Base-by-base conservation (phyloP, 2,113 vertebrate species). In the Mormyrus iriodes region DNA sequence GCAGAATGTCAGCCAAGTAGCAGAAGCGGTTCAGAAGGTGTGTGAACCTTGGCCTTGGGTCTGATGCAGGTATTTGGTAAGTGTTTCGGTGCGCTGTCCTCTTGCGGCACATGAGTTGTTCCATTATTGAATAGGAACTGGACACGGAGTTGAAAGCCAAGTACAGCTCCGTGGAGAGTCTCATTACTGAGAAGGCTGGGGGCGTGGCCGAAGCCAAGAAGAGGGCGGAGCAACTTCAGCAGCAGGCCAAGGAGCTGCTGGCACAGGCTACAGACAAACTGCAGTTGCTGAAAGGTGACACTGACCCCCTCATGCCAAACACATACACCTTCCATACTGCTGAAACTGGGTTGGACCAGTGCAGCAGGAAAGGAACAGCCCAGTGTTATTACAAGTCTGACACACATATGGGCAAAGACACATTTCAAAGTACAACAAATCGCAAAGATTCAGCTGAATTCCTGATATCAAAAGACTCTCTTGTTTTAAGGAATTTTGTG, bases 201-300 rank as follows among this genome's bases (percentile, higher is more conserved):
- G 97, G 97, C 35, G 96, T 97, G 0, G 95, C 96, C 0, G 94
- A 96, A 0, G 98, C 98, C 6, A 96, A 97, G 93, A 97, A 96
- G 92, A 97, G 96, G 92, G 98, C 98, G 0, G 90, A 95, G 90
- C 87, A 93, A 85, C 92, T 99, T 89, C 98, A 99, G 89, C 96
- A 97, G 42, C 97, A 99, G 95, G 98, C 98, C 42, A 98, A 97
- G 95, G 93, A 95, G 3, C 94, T 99, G 91, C 46, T 99, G 92
- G 95, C 97, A 90, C 97, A 99, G 93, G 97, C 98, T 53, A 98
- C 97, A 88, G 94, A 95, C 92, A 99, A 99, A 90, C 96, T 99
- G 5, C 96, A 97, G 92, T 95, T 97, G 58, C 94, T 99, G 3
- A 97, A 97, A 97, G 97, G 98, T 99, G 91, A 86, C n/a, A 35